Conservation (phyloP, 1,140 invertebrate genomes). For the Sipha flava region DNA sequence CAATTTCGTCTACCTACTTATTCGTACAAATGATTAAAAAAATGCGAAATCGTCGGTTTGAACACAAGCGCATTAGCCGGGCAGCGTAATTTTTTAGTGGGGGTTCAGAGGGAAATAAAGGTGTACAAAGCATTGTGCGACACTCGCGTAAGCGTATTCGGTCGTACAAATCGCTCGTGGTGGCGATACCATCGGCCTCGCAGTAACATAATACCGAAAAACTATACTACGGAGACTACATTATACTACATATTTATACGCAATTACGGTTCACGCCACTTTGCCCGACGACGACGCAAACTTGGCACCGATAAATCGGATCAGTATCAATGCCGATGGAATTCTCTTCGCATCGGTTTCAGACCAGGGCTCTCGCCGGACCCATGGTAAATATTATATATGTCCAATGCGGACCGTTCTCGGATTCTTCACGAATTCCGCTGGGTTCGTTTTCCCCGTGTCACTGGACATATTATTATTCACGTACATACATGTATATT, state of each 20-base stretch:
- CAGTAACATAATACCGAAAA: constrained; percentile 1
- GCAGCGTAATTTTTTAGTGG: too few species aligned
- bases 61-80: too few species aligned
- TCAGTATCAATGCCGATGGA: constrained; percentile 3
- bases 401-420: neutral
- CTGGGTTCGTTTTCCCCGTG: neutral
- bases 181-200: neutral
- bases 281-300: neutral
- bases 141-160: too few species aligned
- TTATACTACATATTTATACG: too few species aligned
- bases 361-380: neutral
- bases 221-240: too few species aligned
- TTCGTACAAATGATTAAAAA: too few species aligned
- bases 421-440: neutral
- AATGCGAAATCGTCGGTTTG: too few species aligned
- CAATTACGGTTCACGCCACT: neutral
- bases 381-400: neutral
- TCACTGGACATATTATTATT: neutral
- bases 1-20: too few species aligned
- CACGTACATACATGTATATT: too few species aligned
- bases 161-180: too few species aligned
- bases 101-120: too few species aligned
- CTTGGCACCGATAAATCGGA: constrained; percentile 18
- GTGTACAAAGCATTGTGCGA: too few species aligned
- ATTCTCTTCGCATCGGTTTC: neutral